Conservation (phyloP, 1,140 invertebrate species). For the Brachionus asplanchnoidis region DNA sequence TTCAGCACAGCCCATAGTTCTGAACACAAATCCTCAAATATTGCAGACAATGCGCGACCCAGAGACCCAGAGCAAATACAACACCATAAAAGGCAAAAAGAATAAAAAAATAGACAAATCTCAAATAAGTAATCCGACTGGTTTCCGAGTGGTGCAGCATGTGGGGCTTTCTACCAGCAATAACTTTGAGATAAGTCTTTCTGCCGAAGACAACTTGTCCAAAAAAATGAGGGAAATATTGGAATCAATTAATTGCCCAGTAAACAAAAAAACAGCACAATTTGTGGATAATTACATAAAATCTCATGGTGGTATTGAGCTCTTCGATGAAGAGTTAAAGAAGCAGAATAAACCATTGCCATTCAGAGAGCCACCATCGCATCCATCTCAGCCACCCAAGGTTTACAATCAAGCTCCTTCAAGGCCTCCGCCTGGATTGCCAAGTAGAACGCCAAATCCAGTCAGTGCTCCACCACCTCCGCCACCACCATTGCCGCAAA, state of each 20-base stretch:
- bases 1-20: not conserved
- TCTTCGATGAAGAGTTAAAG: slow-evolving; percentile 24
- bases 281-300: slow-evolving; percentile 25
- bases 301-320: not conserved
- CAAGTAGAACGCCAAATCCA: not conserved
- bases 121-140: slow-evolving; percentile 35
- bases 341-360: not conserved
- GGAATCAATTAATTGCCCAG: not conserved
- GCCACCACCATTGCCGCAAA: not conserved
- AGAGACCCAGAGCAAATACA: not conserved
- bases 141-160: slow-evolving; percentile 8
- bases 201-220: not conserved
- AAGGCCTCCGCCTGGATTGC: not conserved
- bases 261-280: slow-evolving; percentile 30
- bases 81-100: slow-evolving; percentile 4
- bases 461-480: not conserved
- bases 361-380: not conserved
- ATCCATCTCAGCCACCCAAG: not conserved
- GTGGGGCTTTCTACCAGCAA: slow-evolving; percentile 14
- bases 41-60: not conserved
- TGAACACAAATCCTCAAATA: not conserved
- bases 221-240: slow-evolving; percentile 20
- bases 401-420: not conserved
- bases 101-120: slow-evolving; percentile 41
- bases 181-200: slow-evolving; percentile 30